phyloP scores from a whole-genome alignment of 2,888 invertebrate species.

The Seira musarum region DNA sequence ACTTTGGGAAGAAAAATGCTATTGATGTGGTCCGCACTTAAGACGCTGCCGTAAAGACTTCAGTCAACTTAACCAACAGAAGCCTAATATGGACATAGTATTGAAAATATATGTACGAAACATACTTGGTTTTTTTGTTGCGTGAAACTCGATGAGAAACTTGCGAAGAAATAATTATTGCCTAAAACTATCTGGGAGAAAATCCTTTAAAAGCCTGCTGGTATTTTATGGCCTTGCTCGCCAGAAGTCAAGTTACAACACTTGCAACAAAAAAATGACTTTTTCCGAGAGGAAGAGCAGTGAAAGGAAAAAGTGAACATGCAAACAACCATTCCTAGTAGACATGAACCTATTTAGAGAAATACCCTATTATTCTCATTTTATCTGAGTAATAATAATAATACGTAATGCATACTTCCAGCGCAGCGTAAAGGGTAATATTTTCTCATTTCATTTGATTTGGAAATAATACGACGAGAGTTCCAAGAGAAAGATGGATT shows the following conservation, averaged over 20 bases:
- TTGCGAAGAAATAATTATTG: constrained; percentile 40
- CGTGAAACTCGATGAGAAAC: constrained; percentile 4
- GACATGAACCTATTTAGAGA: background rate
- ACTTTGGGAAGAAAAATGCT: background rate
- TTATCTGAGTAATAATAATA: background rate
- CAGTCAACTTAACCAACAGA: too few species aligned
- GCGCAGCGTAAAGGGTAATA: background rate
- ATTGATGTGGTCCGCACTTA: background rate
- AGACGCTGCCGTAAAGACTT: constrained; percentile 3
- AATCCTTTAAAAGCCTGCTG: constrained; percentile 43
- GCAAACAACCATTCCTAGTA: background rate
- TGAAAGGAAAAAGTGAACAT: background rate
- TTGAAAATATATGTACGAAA: constrained; percentile 12
- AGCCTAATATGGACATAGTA: too few species aligned
- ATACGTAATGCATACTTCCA: background rate
- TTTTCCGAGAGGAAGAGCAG: background rate
- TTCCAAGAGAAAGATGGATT: background rate
- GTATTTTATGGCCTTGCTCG: constrained; percentile 34
- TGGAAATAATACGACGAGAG: background rate
- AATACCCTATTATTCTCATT: background rate
- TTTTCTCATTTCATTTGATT: constrained; percentile 7
- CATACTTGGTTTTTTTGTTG: constrained; percentile 7
- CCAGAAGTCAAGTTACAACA: constrained; percentile 30
- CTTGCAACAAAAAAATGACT: background rate
- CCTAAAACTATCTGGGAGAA: constrained; percentile 24